Evolutionary conservation across 2,113 vertebrate species (phyloP).

Genomic region (Hystrix cristata): DNA sequence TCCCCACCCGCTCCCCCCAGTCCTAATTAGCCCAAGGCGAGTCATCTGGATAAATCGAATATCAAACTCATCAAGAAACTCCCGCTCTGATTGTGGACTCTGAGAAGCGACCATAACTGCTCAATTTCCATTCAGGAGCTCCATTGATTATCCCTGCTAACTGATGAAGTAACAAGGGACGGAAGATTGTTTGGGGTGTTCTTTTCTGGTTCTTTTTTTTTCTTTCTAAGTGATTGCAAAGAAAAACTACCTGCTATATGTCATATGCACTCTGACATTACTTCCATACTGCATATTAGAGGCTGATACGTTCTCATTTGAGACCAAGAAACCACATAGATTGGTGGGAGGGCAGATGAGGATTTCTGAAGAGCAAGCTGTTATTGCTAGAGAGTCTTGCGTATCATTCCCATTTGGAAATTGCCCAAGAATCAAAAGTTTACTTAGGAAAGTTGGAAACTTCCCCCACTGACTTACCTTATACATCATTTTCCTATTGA

Average conservation of each 20-base stretch:
- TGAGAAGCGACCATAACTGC: constrained; percentile 81
- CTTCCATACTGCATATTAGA: constrained; percentile 68
- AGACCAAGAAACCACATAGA: constrained; percentile 78
- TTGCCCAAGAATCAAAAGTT: constrained; percentile 79
- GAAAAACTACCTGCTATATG: constrained; percentile 81
- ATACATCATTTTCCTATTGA: constrained; percentile 54
- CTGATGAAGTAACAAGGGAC: constrained; percentile 83
- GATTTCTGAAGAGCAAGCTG: constrained; percentile 66
- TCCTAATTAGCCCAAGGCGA: constrained; percentile 77
- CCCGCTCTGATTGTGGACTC: constrained; percentile 84
- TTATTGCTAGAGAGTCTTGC: constrained; percentile 64
- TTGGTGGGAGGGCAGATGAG: constrained; percentile 59
- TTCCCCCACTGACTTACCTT: constrained; percentile 60
- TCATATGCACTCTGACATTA: constrained; percentile 72
- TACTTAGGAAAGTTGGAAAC: constrained; percentile 61
- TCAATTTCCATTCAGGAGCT: constrained; percentile 84
- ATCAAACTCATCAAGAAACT: constrained; percentile 86
- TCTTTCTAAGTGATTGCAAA: constrained; percentile 85
- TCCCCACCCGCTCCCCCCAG: not conserved
- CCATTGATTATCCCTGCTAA: constrained; percentile 85
- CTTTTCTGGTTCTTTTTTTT: not conserved
- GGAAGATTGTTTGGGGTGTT: not conserved
- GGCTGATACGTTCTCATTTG: constrained; percentile 64
- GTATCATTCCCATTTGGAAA: constrained; percentile 56
- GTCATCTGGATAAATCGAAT: constrained; percentile 76